Evolutionary conservation across 2,888 invertebrate species (phyloP), one percentile per base, ranked within the genome.

Genomic region (Osedax fenrisi): DNA sequence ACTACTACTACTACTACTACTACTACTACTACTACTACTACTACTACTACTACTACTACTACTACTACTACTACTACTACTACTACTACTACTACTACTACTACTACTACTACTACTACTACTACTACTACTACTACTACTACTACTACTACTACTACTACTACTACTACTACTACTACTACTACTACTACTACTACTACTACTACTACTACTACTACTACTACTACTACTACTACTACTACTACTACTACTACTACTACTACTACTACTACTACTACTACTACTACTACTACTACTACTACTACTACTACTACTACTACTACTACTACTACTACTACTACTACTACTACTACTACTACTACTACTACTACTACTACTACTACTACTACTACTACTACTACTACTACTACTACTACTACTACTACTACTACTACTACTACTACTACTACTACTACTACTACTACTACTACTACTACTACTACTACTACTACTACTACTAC

Each of bases 181-280:
- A 61, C 61, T 3, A 61, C 61, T 3, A 61, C 61, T 3, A 61
- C 61, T 61, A 61, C 61, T 3, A 10, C 61, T 61, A 10, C 61
- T 61, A 61, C 61, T 61, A 61, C 61, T 61, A 61, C 10, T 61
- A 61, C 61, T 61, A 61, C 61, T 61, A 1, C 61, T 61, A 61
- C 22, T 61, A 61, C 61, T 1, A 61, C 61, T 61, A 22, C 61
- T 61, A 61, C 61, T 61, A 22, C 61, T 61, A 61, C 61, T 61
- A 3, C 3, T 61, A 61, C 61, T 3, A 61, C 61, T 3, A 61
- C 61, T 3, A 61, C 61, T 61, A 61, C 61, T 3, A 10, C 61
- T 61, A 10, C 61, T 61, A 61, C 61, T 61, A 61, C 61, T 61
- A 61, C 10, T 61, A 61, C 61, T 61, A 61, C 61, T 61, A 1